phyloP scores from a whole-genome alignment of 2,888 invertebrate species.

The Drosophila buzzatii region DNA sequence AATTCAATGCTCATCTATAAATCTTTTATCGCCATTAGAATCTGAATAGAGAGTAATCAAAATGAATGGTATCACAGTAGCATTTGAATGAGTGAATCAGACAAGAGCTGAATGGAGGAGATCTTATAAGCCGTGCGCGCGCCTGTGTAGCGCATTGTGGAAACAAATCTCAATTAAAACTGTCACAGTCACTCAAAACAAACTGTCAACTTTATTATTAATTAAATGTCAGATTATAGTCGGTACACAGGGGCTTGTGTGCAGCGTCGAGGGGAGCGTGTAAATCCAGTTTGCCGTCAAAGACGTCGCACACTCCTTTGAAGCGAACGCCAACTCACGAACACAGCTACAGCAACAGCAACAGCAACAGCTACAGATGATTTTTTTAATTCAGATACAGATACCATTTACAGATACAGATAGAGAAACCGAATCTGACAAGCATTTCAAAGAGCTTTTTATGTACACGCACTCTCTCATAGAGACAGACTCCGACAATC shows the following conservation, averaged over 20 bases:
- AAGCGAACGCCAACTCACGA: slow-evolving; percentile 48
- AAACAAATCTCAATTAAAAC: slow-evolving; percentile 82
- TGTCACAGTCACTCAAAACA: slow-evolving; percentile 82
- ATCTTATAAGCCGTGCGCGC: slow-evolving; percentile 41
- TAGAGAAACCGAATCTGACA: slow-evolving; percentile 62
- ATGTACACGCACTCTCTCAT: slow-evolving; percentile 19
- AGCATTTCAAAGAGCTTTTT: slow-evolving; percentile 63
- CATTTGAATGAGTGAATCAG: slow-evolving; percentile 18
- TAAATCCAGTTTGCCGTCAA: slow-evolving; percentile 68
- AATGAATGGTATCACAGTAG: slow-evolving; percentile 31
- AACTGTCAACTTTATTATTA: slow-evolving; percentile 83
- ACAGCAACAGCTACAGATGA: slow-evolving; percentile 18
- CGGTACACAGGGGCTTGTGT: slow-evolving; percentile 37
- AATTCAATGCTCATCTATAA: not conserved
- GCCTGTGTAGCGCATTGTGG: slow-evolving; percentile 46
- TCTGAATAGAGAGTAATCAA: not conserved
- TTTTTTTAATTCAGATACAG: no score
- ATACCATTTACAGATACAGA: slow-evolving; percentile 21
- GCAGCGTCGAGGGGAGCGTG: slow-evolving; percentile 23
- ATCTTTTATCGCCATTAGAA: slow-evolving; percentile 1
- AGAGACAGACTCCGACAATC: slow-evolving; percentile 21
- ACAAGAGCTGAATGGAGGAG: slow-evolving; percentile 28
- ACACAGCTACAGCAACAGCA: slow-evolving; percentile 16
- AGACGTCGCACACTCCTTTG: slow-evolving; percentile 74
- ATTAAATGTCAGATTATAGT: slow-evolving; percentile 83